These are phyloP conservation scores for Enoplolaimus lenunculus DNA, from an alignment of 2,888 invertebrate genomes.

Conservation along the genomic window DNA sequence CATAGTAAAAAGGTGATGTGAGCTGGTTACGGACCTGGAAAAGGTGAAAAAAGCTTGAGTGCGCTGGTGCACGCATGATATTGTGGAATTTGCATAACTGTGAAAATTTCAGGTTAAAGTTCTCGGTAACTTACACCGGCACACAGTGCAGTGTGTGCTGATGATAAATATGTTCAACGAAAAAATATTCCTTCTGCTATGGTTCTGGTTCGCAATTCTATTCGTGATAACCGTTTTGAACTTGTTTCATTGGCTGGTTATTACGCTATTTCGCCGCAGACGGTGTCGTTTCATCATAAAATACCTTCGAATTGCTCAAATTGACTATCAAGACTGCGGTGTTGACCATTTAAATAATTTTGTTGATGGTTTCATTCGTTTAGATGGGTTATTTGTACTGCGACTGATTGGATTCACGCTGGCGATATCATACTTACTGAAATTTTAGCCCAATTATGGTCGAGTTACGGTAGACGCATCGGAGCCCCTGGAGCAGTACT, in stretches of 20 bases:
- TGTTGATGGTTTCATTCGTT: background rate
- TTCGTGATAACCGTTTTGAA: background rate
- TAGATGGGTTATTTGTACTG: slow-evolving; percentile 4
- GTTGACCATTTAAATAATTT: background rate
- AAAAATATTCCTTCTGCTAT: slow-evolving; percentile 6
- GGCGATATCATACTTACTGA: slow-evolving; percentile 7
- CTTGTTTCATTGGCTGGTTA: background rate
- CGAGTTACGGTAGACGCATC: background rate
- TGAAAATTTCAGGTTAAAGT: slow-evolving; percentile 13
- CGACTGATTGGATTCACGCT: slow-evolving; percentile 6
- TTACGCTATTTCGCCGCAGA: background rate
- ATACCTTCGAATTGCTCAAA: background rate
- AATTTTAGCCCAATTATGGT: background rate
- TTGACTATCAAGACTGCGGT: background rate
- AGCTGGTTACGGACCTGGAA: too few species aligned
- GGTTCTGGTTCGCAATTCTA: slow-evolving; percentile 6
- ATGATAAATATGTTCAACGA: slow-evolving; percentile 14
- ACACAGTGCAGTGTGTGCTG: slow-evolving; percentile 11
- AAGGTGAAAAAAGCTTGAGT: too few species aligned
- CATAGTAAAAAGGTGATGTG: too few species aligned
- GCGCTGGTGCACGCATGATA: too few species aligned
- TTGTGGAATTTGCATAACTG: too few species aligned
- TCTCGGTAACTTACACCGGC: slow-evolving; percentile 3
- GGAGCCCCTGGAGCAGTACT: too few species aligned
- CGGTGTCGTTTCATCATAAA: background rate